phyloP scores from a whole-genome alignment of 2,888 invertebrate species.

The Argynnis bischoffii region DNA sequence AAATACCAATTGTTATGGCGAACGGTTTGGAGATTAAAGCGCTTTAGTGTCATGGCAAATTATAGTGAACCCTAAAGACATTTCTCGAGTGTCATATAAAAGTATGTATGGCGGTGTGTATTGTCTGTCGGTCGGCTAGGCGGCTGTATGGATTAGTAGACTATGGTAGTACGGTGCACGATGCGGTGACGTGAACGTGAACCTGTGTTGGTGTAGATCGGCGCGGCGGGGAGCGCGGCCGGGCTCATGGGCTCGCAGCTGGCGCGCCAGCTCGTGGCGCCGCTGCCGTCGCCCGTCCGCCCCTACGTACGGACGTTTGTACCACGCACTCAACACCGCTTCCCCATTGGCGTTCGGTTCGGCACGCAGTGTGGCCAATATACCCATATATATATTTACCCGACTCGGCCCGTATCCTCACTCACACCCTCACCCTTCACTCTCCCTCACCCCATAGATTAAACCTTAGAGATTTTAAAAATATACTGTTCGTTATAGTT shows the following conservation, averaged over 20 bases:
- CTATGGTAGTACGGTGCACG: background rate
- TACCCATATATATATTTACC: background rate
- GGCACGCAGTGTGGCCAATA: constrained; percentile 46
- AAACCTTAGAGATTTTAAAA: no score
- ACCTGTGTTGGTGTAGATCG: constrained; percentile 68
- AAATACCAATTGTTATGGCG: no score
- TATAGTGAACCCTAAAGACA: no score
- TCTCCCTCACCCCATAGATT: no score
- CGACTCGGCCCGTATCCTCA: no score
- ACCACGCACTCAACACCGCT: constrained; percentile 82
- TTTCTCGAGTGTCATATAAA: no score
- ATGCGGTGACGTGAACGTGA: constrained; percentile 19
- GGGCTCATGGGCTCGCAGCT: constrained; percentile 83
- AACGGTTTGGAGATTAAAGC: no score
- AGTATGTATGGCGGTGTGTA: no score
- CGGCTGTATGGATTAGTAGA: background rate
- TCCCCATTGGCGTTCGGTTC: constrained; percentile 68
- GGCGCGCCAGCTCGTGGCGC: constrained; percentile 83
- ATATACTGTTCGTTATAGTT: no score
- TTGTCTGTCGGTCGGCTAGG: no score
- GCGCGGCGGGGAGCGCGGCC: constrained; percentile 55
- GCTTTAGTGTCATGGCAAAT: no score
- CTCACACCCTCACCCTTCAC: no score
- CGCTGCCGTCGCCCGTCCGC: constrained; percentile 77
- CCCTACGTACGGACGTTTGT: constrained; percentile 82